These are phyloP conservation scores for Fregata magnificens DNA, from an alignment of 2,113 vertebrate genomes.

Conservation along the genomic window DNA sequence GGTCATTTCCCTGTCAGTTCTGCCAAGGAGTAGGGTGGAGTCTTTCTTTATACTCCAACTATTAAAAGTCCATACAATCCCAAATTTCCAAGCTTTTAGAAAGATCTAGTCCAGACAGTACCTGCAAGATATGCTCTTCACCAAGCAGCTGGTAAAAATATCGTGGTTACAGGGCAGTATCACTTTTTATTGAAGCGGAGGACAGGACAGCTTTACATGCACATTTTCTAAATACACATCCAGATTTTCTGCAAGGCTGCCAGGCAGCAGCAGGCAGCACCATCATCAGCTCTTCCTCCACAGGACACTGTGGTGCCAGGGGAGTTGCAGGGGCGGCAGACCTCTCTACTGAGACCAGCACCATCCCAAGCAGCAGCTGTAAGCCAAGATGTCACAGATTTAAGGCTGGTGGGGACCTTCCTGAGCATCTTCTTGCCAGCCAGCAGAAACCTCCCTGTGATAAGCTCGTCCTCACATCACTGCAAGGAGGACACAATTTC, in stretches of 20 bases:
- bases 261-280: not conserved
- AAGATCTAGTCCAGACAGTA: not conserved
- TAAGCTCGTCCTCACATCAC: not conserved
- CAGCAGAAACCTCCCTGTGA: accelerated
- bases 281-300: not conserved
- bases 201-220: not conserved
- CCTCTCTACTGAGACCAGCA: not conserved
- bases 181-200: not conserved
- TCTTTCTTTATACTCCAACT: not conserved
- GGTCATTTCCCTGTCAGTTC: not conserved
- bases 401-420: not conserved
- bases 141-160: not conserved
- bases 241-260: not conserved
- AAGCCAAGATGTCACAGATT: not conserved
- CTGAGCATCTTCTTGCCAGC: accelerated
- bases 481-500: not conserved
- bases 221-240: not conserved
- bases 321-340: not conserved
- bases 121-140: not conserved
- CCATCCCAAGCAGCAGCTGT: not conserved
- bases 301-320: accelerated
- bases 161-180: not conserved
- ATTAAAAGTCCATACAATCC: not conserved
- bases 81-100: not conserved
- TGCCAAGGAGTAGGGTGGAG: not conserved